Evolutionary conservation across 2,797 vertebrate species (phyloP).

Genomic region (Calcarius lapponicus): DNA sequence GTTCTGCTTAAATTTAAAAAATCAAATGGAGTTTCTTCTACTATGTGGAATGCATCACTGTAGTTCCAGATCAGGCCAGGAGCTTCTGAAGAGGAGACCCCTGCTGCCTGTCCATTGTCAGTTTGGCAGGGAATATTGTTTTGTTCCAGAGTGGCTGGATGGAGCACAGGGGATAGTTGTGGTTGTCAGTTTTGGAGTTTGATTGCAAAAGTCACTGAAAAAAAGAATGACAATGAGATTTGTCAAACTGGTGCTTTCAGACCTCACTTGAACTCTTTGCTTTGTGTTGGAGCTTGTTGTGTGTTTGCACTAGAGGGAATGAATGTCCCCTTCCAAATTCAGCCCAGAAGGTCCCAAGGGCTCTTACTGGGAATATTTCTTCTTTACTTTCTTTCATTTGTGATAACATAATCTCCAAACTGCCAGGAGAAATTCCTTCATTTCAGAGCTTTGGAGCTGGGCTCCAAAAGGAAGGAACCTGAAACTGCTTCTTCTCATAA

Average conservation of each 20-base stretch:
- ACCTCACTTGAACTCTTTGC: background rate
- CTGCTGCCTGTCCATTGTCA: background rate
- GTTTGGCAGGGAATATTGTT: background rate
- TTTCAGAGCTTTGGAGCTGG: background rate
- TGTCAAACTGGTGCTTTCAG: background rate
- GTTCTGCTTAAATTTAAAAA: background rate
- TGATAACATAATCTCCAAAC: background rate
- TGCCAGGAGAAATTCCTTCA: background rate
- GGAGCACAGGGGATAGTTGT: too few relatives aligned
- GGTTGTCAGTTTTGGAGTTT: background rate
- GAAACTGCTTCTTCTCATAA: background rate
- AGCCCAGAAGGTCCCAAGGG: background rate
- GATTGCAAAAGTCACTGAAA: background rate
- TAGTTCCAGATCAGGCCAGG: background rate
- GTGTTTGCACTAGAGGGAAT: background rate
- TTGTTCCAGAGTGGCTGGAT: background rate
- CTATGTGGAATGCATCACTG: background rate
- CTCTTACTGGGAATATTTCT: background rate
- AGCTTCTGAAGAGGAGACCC: background rate
- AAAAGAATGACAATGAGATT: background rate
- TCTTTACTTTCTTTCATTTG: background rate
- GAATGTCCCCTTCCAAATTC: background rate
- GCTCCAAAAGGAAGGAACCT: too few relatives aligned
- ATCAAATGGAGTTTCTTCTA: background rate
- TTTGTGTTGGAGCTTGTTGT: background rate